Conservation (phyloP, 30 jellyfish, hydroid and myxozoan species). For the Morbakka virulenta region DNA sequence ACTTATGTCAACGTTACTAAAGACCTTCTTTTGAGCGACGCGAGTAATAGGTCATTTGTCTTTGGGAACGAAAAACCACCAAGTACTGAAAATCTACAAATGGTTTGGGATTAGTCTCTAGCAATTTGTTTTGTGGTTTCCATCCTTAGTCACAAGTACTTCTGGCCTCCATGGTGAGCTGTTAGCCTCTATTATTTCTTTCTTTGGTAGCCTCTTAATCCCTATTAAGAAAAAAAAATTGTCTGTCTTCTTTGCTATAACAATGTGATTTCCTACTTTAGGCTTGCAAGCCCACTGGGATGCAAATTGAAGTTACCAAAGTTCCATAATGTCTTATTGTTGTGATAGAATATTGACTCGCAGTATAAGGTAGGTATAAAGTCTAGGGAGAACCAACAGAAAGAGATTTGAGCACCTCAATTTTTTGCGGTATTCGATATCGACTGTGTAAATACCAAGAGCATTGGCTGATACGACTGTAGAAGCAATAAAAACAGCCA, state of each 20-base stretch:
- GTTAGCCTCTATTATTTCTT: constrained; percentile 47
- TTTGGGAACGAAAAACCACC: constrained; percentile 54
- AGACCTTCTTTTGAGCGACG: constrained; percentile 27
- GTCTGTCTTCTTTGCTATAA: constrained; percentile 20
- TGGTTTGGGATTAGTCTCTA: constrained; percentile 30
- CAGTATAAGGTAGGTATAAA: constrained; percentile 29
- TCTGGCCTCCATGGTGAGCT: constrained; percentile 73
- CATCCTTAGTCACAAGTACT: constrained; percentile 5
- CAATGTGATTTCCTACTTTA: constrained; percentile 53
- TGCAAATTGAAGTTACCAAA: neutral
- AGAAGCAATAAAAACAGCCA: constrained; percentile 1
- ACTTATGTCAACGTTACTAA: constrained; percentile 41
- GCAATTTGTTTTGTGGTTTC: constrained; percentile 25
- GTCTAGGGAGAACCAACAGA: constrained; percentile 3
- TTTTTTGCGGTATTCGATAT: neutral
- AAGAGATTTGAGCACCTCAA: neutral
- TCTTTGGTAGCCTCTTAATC: constrained; percentile 12
- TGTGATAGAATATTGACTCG: constrained; percentile 7
- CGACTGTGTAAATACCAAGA: neutral
- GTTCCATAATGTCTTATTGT: constrained; percentile 2
- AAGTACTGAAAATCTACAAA: neutral
- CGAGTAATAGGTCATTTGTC: constrained; percentile 26
- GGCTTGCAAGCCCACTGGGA: neutral
- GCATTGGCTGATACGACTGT: neutral
- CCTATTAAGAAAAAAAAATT: constrained; percentile 40